phyloP scores from a whole-genome alignment of 2,797 vertebrate species.

The Nothura maculosa region DNA sequence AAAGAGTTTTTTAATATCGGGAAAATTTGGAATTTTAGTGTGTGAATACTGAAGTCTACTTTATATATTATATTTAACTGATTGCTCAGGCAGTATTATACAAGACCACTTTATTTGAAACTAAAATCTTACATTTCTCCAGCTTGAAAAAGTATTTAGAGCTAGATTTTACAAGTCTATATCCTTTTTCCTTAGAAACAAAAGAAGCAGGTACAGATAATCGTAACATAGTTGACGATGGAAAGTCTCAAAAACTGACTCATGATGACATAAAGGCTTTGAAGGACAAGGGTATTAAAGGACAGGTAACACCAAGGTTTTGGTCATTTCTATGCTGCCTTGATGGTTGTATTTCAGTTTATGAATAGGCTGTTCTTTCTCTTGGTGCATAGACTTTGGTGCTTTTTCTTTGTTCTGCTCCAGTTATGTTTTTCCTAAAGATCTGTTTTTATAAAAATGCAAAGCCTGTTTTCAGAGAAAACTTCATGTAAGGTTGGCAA shows the following conservation, averaged over 20 bases:
- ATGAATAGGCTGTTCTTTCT: not conserved
- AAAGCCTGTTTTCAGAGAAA: slow-evolving; percentile 5
- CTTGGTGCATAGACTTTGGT: not conserved
- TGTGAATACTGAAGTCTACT: not conserved
- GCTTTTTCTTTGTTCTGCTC: slow-evolving; percentile 30
- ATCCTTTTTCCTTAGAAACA: slow-evolving; percentile 84
- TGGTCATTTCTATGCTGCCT: slow-evolving; percentile 44
- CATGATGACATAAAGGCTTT: slow-evolving; percentile 97
- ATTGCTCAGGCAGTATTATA: not conserved
- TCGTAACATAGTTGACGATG: slow-evolving; percentile 96
- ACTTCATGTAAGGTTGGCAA: slow-evolving; percentile 1
- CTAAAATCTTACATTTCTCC: not conserved
- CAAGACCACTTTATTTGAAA: slow-evolving; percentile 4
- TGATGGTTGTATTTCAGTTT: not conserved
- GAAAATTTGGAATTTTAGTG: not conserved
- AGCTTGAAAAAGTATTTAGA: not conserved
- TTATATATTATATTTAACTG: not conserved
- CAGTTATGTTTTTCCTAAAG: not conserved
- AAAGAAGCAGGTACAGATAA: slow-evolving; percentile 96
- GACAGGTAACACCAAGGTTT: slow-evolving; percentile 88
- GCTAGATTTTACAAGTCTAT: slow-evolving; percentile 55
- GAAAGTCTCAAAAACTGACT: slow-evolving; percentile 97
- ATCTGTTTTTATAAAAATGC: not conserved
- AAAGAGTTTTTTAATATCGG: not conserved
- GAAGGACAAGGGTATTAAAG: slow-evolving; percentile 97